Conservation (phyloP, 2,888 invertebrate species). For the Busseola fusca region DNA sequence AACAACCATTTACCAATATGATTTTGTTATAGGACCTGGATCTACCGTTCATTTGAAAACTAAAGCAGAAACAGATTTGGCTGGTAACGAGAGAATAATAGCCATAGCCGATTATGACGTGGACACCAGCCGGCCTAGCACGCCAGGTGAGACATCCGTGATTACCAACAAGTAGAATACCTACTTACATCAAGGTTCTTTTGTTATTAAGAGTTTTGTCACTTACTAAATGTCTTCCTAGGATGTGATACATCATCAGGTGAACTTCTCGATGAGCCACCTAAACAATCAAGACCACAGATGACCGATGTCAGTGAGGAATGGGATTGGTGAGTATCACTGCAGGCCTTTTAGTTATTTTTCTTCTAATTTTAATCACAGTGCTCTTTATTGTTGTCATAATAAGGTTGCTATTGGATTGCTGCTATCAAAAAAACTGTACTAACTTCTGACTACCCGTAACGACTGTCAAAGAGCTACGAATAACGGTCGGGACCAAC, state of each 20-base stretch:
- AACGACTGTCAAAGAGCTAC: too few relatives aligned
- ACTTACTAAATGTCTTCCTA: conserved; percentile 41
- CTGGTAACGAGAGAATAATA: conserved; percentile 86
- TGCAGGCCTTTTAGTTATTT: neutral
- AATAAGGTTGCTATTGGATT: too few relatives aligned
- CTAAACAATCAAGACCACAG: conserved; percentile 70
- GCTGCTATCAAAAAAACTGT: neutral
- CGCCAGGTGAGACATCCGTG: conserved; percentile 80
- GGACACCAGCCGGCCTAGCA: conserved; percentile 90
- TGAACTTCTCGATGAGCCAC: conserved; percentile 77
- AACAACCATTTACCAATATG: neutral
- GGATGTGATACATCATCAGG: conserved; percentile 81
- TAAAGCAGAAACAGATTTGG: conserved; percentile 82
- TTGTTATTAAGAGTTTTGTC: neutral
- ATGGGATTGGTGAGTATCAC: conserved; percentile 80
- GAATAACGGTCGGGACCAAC: too few relatives aligned
- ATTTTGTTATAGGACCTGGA: conserved; percentile 82
- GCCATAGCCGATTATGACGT: conserved; percentile 90
- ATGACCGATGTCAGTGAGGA: conserved; percentile 79
- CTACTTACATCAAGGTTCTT: too few relatives aligned
- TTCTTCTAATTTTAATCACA: neutral
- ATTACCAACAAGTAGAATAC: too few relatives aligned
- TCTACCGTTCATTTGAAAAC: conserved; percentile 89
- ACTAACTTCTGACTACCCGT: too few relatives aligned
- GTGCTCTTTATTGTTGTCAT: neutral